phyloP scores from a whole-genome alignment of 2,888 invertebrate genomes.

The Mimachlamys varia region DNA sequence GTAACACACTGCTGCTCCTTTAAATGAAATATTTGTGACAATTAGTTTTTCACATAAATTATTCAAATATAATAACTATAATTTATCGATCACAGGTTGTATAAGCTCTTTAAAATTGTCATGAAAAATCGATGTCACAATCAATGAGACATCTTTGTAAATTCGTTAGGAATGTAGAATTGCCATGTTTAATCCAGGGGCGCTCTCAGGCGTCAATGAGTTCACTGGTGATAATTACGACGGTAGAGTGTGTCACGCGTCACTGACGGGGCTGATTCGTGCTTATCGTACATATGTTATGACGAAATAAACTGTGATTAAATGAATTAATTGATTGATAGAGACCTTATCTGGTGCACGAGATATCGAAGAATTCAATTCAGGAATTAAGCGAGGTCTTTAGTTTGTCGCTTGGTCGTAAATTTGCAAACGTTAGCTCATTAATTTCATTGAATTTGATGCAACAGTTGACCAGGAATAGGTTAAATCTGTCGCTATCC shows the following conservation, averaged over 20 bases:
- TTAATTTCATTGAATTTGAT: conserved; percentile 23
- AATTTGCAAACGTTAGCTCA: conserved; percentile 12
- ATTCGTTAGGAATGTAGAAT: conserved; percentile 24
- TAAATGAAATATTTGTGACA: not conserved
- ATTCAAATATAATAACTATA: not conserved
- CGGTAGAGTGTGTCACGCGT: not conserved
- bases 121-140: conserved; percentile 7
- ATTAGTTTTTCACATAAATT: not conserved
- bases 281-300: conserved; percentile 25
- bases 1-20: not conserved
- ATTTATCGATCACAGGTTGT: not conserved
- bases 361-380: conserved; percentile 18
- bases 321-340: conserved; percentile 9
- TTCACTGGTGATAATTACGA: not conserved
- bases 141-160: not conserved
- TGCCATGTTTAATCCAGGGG: not conserved
- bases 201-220: not conserved
- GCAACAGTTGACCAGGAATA: not conserved
- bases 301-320: conserved; percentile 31
- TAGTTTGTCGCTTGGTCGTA: conserved; percentile 2
- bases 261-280: not conserved
- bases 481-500: not conserved
- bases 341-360: not conserved
- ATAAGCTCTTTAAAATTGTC: conserved; percentile 25
- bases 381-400: not conserved